Evolutionary conservation across 2,888 invertebrate genomes (phyloP).

Genomic region (Tromatobia lineatoria): DNA sequence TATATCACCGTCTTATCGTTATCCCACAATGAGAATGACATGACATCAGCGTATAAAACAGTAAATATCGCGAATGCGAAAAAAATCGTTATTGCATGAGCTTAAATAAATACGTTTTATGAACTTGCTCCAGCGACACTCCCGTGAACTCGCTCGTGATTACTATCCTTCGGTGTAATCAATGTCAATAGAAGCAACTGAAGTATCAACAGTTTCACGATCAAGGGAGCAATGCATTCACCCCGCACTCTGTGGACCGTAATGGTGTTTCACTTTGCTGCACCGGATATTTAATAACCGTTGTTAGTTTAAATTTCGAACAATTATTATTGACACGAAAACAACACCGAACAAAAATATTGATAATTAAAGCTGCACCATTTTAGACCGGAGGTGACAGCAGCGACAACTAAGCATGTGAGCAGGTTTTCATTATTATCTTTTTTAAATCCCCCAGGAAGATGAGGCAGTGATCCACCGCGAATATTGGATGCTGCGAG

Average conservation of each 20-base stretch:
- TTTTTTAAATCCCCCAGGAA: slow-evolving; percentile 32
- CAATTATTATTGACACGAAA: neutral
- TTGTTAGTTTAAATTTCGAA: neutral
- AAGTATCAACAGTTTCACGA: slow-evolving; percentile 28
- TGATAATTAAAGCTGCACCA: slow-evolving; percentile 31
- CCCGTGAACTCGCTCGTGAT: neutral
- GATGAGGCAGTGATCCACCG: slow-evolving; percentile 24
- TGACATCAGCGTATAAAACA: neutral
- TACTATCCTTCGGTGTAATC: neutral
- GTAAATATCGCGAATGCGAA: neutral
- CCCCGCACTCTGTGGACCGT: neutral
- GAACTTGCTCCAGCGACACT: neutral
- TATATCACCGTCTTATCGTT: slow-evolving; percentile 19
- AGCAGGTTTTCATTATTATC: slow-evolving; percentile 11
- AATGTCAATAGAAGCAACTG: neutral
- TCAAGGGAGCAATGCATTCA: slow-evolving; percentile 10
- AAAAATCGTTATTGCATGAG: neutral
- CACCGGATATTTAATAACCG: neutral
- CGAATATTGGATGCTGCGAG: neutral
- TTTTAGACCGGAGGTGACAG: slow-evolving; percentile 23
- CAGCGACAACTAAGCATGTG: neutral
- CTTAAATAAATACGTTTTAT: neutral
- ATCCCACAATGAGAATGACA: neutral
- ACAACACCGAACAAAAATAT: neutral
- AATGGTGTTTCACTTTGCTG: neutral